Base-by-base conservation (phyloP, 1,140 invertebrate genomes). In the Nixonia krombeini region DNA sequence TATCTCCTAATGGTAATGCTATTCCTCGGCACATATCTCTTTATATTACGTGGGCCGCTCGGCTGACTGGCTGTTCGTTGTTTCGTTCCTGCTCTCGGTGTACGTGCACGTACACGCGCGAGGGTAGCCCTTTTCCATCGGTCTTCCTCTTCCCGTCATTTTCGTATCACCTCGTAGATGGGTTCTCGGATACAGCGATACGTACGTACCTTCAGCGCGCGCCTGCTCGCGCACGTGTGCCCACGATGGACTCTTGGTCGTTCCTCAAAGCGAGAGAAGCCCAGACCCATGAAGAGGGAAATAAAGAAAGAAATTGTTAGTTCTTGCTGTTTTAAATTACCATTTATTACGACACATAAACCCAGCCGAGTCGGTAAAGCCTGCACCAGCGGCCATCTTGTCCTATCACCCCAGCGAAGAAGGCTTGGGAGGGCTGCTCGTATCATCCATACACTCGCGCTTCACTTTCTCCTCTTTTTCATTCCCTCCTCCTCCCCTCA, bases 291-390 rank as follows among this genome's bases (percentile, higher is more conserved):
- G 59, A 55, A 51, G 68, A 57, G 67, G 76, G 79, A 83, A 84
- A 83, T 78, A 81, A 84, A 85, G 81, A 80, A 84, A 82, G 80
- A 83, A 85, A 85, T 83, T 84, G 81, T 84, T 84, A 84, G 81
- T 85, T 85, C 81, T 85, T 82, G 77, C 83, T 85, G 83, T 82
- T 85, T 85, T 85, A 85, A 85, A 85, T 85, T 85, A 84, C 82
- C 83, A 85, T 85, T 84, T 84, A 84, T 85, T 85, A 85, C 82
- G 74, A 84, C 81, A 74, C 81, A 80, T 85, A 85, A 84, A 84
- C 76, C 77, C 80, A 58, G 71, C 67, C 65, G 62, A 72, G 70
- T 61, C 50, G 63, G 59, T 50, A 68, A 79, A 64, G 57, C 70
- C 58, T 81, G 58, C 67, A 81, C 66, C 61, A 72, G 75, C 81